Conservation (phyloP, 2,797 vertebrate species). For the Leucoraja ocellata region DNA sequence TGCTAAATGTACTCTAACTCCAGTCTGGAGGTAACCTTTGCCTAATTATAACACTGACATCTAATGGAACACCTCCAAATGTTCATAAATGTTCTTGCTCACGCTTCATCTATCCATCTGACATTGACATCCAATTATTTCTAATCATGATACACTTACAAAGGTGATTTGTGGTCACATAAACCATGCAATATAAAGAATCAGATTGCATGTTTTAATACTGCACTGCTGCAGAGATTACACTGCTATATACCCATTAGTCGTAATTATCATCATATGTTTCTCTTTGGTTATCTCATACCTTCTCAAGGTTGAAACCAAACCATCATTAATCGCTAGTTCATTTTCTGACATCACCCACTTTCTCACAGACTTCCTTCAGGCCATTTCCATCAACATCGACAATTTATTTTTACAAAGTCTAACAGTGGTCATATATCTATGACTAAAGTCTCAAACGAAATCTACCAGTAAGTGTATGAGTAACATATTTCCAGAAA, state of each 20-base stretch:
- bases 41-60: constrained; percentile 12
- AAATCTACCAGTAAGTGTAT: not conserved
- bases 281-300: not conserved
- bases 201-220: not conserved
- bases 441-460: not conserved
- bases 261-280: not conserved
- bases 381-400: not conserved
- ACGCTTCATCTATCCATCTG: not conserved
- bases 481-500: not conserved
- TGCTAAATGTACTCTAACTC: not conserved
- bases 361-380: not conserved
- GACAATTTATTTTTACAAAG: not conserved
- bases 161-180: not conserved
- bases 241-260: not conserved
- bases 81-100: not conserved
- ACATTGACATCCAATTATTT: not conserved
- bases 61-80: not conserved
- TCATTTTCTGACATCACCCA: not conserved
- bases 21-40: not conserved
- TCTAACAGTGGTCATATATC: not conserved
- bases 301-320: not conserved
- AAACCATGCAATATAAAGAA: not conserved
- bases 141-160: not conserved
- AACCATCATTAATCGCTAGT: not conserved
- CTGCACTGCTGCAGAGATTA: not conserved